phyloP scores from a whole-genome alignment of 1,140 invertebrate species.

The Procambarus virginalis region DNA sequence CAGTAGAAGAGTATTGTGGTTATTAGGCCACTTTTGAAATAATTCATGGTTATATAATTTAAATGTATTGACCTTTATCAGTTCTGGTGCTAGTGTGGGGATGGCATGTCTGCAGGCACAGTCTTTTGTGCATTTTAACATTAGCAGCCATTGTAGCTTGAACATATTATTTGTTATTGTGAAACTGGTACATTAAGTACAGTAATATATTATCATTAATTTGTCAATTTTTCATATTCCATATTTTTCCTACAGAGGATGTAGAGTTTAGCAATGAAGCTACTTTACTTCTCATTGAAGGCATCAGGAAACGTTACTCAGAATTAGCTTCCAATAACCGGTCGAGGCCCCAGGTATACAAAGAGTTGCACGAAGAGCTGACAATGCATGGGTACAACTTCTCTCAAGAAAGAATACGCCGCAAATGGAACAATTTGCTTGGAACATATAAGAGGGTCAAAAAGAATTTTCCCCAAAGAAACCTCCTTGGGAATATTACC shows the following conservation, averaged over 20 bases:
- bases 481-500: conserved; percentile 47
- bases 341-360: conserved; percentile 28
- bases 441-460: conserved; percentile 43
- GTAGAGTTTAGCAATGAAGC: conserved; percentile 44
- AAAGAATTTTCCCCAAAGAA: conserved; percentile 15
- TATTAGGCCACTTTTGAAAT: too few relatives aligned
- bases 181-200: too few relatives aligned
- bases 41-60: too few relatives aligned
- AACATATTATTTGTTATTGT: too few relatives aligned
- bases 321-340: conserved; percentile 24
- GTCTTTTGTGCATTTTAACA: too few relatives aligned
- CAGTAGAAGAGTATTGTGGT: too few relatives aligned
- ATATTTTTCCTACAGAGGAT: conserved; percentile 22
- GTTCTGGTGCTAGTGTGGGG: too few relatives aligned
- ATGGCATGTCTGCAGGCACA: too few relatives aligned
- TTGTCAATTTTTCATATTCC: not conserved
- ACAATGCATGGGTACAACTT: conserved; percentile 40
- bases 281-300: conserved; percentile 34
- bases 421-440: conserved; percentile 52
- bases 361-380: conserved; percentile 27
- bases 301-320: conserved; percentile 27
- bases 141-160: too few relatives aligned
- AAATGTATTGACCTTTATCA: too few relatives aligned
- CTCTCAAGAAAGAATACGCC: conserved; percentile 36
- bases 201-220: not conserved